A percentile compares a stretch with the other conserved stretches of the same genome.
Conservation (phyloP, 2,888 invertebrate species). For the Nomada fucata region DNA sequence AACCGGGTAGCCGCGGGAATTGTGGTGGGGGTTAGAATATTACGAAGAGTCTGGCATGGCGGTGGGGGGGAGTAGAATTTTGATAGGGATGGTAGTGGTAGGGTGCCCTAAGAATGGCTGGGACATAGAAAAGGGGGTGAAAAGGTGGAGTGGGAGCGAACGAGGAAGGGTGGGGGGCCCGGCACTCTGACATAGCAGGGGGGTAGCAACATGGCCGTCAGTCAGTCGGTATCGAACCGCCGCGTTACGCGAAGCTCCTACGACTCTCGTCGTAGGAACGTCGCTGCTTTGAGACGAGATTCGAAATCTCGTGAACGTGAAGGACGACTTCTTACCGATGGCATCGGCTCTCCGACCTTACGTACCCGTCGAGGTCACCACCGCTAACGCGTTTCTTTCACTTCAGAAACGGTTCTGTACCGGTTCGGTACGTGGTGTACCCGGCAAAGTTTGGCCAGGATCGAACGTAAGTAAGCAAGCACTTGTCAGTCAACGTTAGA, state of each 20-base stretch:
- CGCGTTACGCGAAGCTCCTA: constrained; percentile 67
- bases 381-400: constrained; percentile 30
- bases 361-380: constrained; percentile 62
- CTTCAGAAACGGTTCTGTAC: constrained; percentile 46
- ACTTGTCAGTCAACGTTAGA: constrained; percentile 23
- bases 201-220: constrained; percentile 80
- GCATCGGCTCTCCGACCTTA: constrained; percentile 58
- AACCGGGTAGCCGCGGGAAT: background rate
- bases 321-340: constrained; percentile 59
- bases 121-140: constrained; percentile 32
- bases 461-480: constrained; percentile 50
- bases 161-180: constrained; percentile 54
- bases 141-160: constrained; percentile 22
- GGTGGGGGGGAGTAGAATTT: constrained; percentile 21
- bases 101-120: constrained; percentile 64
- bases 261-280: constrained; percentile 47
- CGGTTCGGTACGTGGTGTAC: constrained; percentile 45
- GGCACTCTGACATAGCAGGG: constrained; percentile 71
- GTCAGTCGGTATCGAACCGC: constrained; percentile 82
- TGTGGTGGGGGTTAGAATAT: constrained; percentile 7
- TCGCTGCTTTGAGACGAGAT: constrained; percentile 42
- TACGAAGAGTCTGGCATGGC: background rate
- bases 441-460: constrained; percentile 56
- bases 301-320: constrained; percentile 52
- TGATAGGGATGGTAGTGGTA: constrained; percentile 29